Evolutionary conservation across 2,888 invertebrate species (phyloP).

Genomic region (Leucophora obtusa): DNA sequence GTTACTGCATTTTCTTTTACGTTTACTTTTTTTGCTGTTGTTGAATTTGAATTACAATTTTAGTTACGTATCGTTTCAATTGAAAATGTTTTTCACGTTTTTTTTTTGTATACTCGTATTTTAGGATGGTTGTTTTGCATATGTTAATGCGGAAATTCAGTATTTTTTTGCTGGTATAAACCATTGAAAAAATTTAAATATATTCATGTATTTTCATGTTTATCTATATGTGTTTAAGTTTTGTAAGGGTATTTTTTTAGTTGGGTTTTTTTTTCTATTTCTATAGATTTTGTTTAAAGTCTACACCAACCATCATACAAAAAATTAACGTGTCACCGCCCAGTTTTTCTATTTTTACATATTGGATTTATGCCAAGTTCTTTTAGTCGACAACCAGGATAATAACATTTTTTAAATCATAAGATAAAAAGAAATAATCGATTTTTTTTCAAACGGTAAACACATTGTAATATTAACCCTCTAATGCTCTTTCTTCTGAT

Average conservation of each 20-base stretch:
- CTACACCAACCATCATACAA: conserved; percentile 22
- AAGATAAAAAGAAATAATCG: neutral
- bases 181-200: conserved; percentile 47
- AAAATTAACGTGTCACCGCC: conserved; percentile 51
- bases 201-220: conserved; percentile 56
- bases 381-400: conserved; percentile 15
- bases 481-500: too few relatives aligned
- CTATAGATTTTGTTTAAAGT: conserved; percentile 10
- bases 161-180: conserved; percentile 22
- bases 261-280: conserved; percentile 16
- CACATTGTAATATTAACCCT: too few relatives aligned
- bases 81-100: conserved; percentile 60
- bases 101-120: neutral
- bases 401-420: conserved; percentile 29
- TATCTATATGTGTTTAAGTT: conserved; percentile 9
- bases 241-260: conserved; percentile 5
- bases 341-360: conserved; percentile 44
- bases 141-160: conserved; percentile 60
- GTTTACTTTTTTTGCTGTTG: conserved; percentile 29
- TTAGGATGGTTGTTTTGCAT: conserved; percentile 7
- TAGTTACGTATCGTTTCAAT: conserved; percentile 63
- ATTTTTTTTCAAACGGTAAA: neutral
- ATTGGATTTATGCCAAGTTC: conserved; percentile 58
- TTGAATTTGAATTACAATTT: conserved; percentile 3
- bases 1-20: conserved; percentile 57